phyloP scores from a whole-genome alignment of 2,888 invertebrate species.

The Acrobasis suavella region DNA sequence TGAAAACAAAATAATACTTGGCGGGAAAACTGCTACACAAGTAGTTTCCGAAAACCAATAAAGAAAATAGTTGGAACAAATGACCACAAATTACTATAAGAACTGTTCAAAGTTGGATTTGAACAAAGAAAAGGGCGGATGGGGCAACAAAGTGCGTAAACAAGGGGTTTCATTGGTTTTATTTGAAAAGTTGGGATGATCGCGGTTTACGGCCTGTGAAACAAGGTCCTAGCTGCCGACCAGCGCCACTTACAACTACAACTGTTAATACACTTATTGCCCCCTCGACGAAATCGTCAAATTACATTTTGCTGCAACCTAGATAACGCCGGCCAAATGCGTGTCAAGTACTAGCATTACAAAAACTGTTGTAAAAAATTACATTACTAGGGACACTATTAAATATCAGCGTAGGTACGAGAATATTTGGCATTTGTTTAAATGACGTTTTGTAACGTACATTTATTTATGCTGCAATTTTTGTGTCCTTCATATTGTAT shows the following conservation, averaged over 20 bases:
- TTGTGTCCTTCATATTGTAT: too few species aligned
- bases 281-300: neutral
- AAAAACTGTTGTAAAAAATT: too few species aligned
- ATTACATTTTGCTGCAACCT: neutral
- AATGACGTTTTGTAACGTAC: too few species aligned
- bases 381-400: too few species aligned
- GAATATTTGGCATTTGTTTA: too few species aligned
- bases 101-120: slow-evolving; percentile 58
- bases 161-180: slow-evolving; percentile 68
- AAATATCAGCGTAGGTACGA: too few species aligned
- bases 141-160: slow-evolving; percentile 65
- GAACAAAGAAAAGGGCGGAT: slow-evolving; percentile 59
- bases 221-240: slow-evolving; percentile 38
- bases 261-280: neutral
- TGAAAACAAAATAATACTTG: neutral
- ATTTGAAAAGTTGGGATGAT: slow-evolving; percentile 72
- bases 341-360: too few species aligned
- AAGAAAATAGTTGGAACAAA: slow-evolving; percentile 47
- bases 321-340: too few species aligned
- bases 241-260: slow-evolving; percentile 17
- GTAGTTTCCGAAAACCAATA: slow-evolving; percentile 38
- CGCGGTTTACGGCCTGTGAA: slow-evolving; percentile 56
- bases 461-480: too few species aligned
- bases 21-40: slow-evolving; percentile 19
- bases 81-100: slow-evolving; percentile 52